Percentiles rank a stretch among this genome's conserved stretches.
These are phyloP conservation scores for Willisornis vidua DNA, from an alignment of 2,113 vertebrate genomes.

Conservation along the genomic window DNA sequence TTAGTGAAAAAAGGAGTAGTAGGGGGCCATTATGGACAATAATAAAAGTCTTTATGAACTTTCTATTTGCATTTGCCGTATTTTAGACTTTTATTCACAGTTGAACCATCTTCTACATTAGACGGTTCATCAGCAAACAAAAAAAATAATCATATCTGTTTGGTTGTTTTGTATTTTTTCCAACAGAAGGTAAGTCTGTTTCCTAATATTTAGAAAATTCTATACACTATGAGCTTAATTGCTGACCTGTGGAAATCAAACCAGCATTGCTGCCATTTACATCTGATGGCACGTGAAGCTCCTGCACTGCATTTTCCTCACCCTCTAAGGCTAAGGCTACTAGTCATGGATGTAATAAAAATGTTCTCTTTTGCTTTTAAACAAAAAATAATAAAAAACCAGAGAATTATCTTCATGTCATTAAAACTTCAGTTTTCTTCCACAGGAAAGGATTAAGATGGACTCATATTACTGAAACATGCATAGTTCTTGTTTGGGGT, in stretches of 20 bases:
- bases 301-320: neutral
- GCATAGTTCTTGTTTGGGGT: fast-evolving
- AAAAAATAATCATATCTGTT: neutral
- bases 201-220: neutral
- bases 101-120: neutral
- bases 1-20: neutral
- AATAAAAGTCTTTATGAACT: neutral
- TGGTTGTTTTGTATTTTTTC: neutral
- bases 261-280: neutral
- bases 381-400: neutral
- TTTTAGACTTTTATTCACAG: neutral
- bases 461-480: neutral
- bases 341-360: neutral
- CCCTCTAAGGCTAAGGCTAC: neutral
- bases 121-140: neutral
- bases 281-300: neutral
- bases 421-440: neutral
- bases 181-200: neutral
- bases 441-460: neutral
- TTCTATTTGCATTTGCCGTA: neutral
- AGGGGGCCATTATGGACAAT: neutral
- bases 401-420: neutral
- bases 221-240: neutral
- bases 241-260: neutral
- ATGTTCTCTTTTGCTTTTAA: neutral